A percentile compares a stretch with the other conserved stretches of the same genome.
phyloP scores from a whole-genome alignment of 2,113 vertebrate genomes.

The Capricornis sumatraensis region DNA sequence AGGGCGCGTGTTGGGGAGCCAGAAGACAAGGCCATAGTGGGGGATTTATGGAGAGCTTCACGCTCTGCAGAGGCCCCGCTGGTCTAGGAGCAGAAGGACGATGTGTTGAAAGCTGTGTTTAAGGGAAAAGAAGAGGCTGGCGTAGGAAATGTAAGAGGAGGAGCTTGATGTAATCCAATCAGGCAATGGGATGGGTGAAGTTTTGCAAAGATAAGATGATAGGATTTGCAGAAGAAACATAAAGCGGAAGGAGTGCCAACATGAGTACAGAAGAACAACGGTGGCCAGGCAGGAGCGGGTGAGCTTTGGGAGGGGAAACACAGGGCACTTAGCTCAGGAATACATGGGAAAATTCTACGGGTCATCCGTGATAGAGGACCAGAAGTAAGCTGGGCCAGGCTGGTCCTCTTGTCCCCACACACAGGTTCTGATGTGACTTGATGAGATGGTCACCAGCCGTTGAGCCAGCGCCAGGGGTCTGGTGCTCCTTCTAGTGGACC shows the following conservation, averaged over 20 bases:
- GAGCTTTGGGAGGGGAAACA: neutral
- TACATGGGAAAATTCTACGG: accelerated
- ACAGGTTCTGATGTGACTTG: neutral
- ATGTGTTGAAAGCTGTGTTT: neutral
- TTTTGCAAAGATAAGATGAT: neutral
- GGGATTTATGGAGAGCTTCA: accelerated
- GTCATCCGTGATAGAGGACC: neutral
- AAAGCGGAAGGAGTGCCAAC: neutral
- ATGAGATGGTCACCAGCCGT: neutral
- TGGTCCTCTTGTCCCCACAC: neutral
- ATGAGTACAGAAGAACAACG: neutral
- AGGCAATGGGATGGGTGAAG: neutral
- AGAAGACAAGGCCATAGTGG: neutral
- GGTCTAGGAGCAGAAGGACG: neutral
- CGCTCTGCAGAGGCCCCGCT: neutral
- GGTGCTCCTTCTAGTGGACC: neutral
- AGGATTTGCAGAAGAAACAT: neutral
- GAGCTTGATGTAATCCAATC: no score
- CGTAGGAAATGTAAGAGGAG: neutral
- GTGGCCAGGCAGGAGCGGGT: neutral
- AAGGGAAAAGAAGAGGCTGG: neutral
- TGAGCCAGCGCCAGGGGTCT: neutral
- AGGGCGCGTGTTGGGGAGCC: accelerated
- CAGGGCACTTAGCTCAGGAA: neutral
- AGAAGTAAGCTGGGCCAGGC: neutral